Evolutionary conservation across 2,113 vertebrate species (phyloP).

Genomic region (Vanacampus margaritifer): DNA sequence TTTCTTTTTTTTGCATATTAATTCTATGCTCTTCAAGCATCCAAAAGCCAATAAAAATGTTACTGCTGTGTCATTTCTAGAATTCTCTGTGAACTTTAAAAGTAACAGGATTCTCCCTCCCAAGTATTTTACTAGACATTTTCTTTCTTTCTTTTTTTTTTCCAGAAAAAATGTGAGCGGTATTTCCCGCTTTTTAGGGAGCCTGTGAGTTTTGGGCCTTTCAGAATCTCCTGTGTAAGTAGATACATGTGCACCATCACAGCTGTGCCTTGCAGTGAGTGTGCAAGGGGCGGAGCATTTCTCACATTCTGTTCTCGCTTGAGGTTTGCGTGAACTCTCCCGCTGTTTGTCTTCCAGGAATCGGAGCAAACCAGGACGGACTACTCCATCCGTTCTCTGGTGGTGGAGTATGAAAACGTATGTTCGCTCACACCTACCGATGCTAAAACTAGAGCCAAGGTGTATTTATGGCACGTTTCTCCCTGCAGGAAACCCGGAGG

Average conservation of each 20-base stretch:
- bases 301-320: constrained; percentile 26
- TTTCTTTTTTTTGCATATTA: constrained; percentile 2
- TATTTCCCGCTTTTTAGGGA: constrained; percentile 88
- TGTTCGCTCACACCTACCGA: constrained; percentile 50
- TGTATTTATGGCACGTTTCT: neutral
- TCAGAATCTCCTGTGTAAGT: constrained; percentile 96
- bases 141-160: constrained; percentile 38
- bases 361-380: constrained; percentile 89
- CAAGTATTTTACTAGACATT: constrained; percentile 3
- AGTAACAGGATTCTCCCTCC: neutral
- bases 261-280: constrained; percentile 3
- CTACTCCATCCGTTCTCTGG: constrained; percentile 88
- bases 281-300: constrained; percentile 11
- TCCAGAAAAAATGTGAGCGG: constrained; percentile 97
- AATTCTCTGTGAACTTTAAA: neutral
- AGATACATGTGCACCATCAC: constrained; percentile 4
- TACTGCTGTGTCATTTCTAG: neutral
- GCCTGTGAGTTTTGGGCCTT: constrained; percentile 85
- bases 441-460: neutral
- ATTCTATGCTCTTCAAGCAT: neutral
- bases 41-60: neutral
- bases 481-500: constrained; percentile 82
- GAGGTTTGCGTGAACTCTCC: constrained; percentile 2
- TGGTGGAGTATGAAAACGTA: constrained; percentile 89
- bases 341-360: constrained; percentile 74